Evolutionary conservation across 2,797 vertebrate species (phyloP).

Genomic region (Peromyscus eremicus): DNA sequence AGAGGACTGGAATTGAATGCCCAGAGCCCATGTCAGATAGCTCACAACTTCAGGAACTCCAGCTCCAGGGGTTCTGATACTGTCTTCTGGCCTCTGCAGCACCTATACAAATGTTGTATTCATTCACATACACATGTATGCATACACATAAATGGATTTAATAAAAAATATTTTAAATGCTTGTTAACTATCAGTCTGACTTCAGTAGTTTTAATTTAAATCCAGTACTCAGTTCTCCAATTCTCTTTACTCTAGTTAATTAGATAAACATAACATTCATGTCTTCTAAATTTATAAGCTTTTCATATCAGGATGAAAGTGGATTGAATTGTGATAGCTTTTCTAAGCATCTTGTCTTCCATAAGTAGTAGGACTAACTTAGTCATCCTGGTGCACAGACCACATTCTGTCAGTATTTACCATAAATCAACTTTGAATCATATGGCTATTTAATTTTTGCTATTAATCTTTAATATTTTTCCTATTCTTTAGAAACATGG

Average conservation of each 20-base stretch:
- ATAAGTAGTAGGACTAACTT: neutral
- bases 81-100: neutral
- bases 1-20: neutral
- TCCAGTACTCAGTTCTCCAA: neutral
- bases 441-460: neutral
- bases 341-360: neutral
- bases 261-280: neutral
- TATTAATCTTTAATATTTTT: neutral
- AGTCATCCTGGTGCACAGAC: neutral
- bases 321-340: constrained; percentile 6
- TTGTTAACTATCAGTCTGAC: neutral
- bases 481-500: neutral
- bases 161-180: neutral
- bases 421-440: neutral
- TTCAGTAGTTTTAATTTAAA: neutral
- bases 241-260: neutral
- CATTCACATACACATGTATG: neutral
- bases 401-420: neutral
- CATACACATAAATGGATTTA: neutral
- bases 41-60: neutral
- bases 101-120: neutral
- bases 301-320: neutral
- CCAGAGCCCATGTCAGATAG: neutral
- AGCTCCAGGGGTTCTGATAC: neutral
- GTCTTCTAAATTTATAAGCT: neutral